phyloP scores from a whole-genome alignment of 2,888 invertebrate species.

The Drosophila bunnanda region DNA sequence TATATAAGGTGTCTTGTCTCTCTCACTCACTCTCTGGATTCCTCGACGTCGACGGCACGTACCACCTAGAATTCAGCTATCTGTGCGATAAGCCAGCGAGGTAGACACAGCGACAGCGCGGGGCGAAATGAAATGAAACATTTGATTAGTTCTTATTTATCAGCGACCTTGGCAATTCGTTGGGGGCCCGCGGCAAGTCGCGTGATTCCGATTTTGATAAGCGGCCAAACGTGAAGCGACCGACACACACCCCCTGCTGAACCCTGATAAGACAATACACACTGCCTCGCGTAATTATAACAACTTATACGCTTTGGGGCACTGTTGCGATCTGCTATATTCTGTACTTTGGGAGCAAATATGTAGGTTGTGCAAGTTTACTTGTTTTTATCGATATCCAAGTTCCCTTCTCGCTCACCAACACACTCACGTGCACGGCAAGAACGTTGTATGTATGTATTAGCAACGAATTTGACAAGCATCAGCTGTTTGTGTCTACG shows the following conservation, averaged over 20 bases:
- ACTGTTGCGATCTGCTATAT: neutral
- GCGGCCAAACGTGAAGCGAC: constrained; percentile 63
- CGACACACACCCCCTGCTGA: constrained; percentile 60
- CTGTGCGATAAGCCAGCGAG: constrained; percentile 21
- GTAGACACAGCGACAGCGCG: constrained; percentile 8
- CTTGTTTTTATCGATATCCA: constrained; percentile 35
- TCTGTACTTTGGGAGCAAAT: neutral
- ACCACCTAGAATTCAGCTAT: constrained; percentile 37
- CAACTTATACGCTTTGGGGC: neutral
- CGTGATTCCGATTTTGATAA: constrained; percentile 71
- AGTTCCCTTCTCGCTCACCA: constrained; percentile 21
- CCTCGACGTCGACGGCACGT: constrained; percentile 11
- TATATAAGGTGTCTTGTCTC: constrained; percentile 50
- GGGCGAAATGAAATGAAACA: constrained; percentile 17
- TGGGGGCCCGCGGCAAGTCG: constrained; percentile 57
- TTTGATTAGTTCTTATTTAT: constrained; percentile 64
- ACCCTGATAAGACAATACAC: constrained; percentile 26
- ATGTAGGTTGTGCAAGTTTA: constrained; percentile 23
- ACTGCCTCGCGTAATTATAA: constrained; percentile 10
- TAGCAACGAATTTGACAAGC: constrained; percentile 59
- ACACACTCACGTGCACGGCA: constrained; percentile 6
- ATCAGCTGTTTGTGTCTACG: constrained; percentile 69
- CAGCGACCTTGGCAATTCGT: constrained; percentile 67
- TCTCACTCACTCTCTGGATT: constrained; percentile 1
- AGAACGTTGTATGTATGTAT: constrained; percentile 14